Percentiles rank a stretch among this genome's conserved stretches.
These are phyloP conservation scores for Hydrotaea diabolus DNA, from an alignment of 2,888 invertebrate species.

Conservation along the genomic window DNA sequence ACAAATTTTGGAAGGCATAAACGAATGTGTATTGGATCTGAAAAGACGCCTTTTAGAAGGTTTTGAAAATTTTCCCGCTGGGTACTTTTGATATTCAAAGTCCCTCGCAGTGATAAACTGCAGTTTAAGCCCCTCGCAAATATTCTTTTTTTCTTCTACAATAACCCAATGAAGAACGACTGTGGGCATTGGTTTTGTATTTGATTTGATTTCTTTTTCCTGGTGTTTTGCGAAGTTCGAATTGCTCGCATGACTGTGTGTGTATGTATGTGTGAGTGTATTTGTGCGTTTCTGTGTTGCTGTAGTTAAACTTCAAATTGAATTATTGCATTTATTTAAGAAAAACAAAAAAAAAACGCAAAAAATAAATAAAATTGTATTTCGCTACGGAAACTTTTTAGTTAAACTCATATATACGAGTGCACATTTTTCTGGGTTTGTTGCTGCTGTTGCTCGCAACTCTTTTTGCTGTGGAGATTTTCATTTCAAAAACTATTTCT, in stretches of 20 bases:
- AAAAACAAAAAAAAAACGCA: background rate
- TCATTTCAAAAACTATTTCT: constrained; percentile 52
- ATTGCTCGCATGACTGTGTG: background rate
- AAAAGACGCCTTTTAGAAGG: no score
- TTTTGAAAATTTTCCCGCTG: no score
- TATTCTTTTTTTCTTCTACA: background rate
- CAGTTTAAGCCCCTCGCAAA: background rate
- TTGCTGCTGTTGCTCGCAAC: constrained; percentile 36
- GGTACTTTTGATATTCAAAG: no score
- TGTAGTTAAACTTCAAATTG: constrained; percentile 65
- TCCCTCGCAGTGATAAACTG: background rate
- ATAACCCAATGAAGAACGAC: background rate
- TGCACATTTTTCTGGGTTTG: constrained; percentile 18
- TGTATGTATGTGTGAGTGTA: background rate
- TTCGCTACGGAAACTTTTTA: constrained; percentile 44
- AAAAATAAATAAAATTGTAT: constrained; percentile 16
- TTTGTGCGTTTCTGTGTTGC: constrained; percentile 24
- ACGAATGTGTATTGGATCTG: no score
- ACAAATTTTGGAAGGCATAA: no score
- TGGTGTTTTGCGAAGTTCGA: background rate
- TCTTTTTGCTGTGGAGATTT: constrained; percentile 33
- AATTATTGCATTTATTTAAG: constrained; percentile 62
- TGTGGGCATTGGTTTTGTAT: constrained; percentile 7
- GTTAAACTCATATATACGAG: constrained; percentile 10
- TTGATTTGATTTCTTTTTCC: constrained; percentile 33